Percentiles rank a stretch among this genome's conserved stretches.
Conservation (phyloP, 2,888 invertebrate species). For the Caenorhabditis sulstoni region DNA sequence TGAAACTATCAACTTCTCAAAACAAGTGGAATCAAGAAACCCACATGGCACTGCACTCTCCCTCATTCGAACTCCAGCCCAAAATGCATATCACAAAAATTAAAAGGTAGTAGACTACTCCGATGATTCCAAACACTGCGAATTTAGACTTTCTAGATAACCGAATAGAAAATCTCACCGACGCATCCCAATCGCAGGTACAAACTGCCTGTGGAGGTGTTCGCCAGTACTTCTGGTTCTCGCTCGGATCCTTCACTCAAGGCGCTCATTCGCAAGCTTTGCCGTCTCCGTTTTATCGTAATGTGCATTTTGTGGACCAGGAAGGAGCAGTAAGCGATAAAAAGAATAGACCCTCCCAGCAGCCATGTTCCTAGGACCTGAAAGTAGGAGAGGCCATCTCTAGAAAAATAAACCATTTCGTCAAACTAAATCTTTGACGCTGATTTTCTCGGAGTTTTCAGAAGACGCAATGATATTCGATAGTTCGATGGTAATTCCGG, state of each 20-base stretch:
- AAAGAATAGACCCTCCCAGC: conserved; percentile 64
- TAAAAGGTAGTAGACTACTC: conserved; percentile 67
- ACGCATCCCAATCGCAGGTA: conserved; percentile 72
- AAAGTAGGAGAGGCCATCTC: too few relatives aligned
- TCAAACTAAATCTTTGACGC: conserved; percentile 64
- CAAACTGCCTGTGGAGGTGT: conserved; percentile 72
- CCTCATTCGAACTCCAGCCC: conserved; percentile 63
- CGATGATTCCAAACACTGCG: conserved; percentile 72
- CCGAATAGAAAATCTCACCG: conserved; percentile 42
- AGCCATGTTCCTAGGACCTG: conserved; percentile 66
- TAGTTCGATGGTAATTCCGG: conserved; percentile 68
- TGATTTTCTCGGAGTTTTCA: conserved; percentile 44
- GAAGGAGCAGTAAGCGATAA: conserved; percentile 66
- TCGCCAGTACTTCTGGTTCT: conserved; percentile 65
- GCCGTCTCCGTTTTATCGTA: conserved; percentile 46
- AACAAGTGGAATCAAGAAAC: background rate
- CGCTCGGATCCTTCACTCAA: conserved; percentile 43
- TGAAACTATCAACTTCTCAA: conserved; percentile 8
- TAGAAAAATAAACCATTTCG: background rate
- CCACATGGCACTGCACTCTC: conserved; percentile 64
- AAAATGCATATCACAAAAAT: conserved; percentile 64
- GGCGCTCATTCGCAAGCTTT: conserved; percentile 50
- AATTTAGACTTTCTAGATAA: background rate
- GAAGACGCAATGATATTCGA: conserved; percentile 66
- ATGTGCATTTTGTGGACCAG: conserved; percentile 59